Percentiles rank a stretch among this genome's conserved stretches.
Evolutionary conservation across 2,113 vertebrate species (phyloP).

Genomic region (Tamias sibiricus): DNA sequence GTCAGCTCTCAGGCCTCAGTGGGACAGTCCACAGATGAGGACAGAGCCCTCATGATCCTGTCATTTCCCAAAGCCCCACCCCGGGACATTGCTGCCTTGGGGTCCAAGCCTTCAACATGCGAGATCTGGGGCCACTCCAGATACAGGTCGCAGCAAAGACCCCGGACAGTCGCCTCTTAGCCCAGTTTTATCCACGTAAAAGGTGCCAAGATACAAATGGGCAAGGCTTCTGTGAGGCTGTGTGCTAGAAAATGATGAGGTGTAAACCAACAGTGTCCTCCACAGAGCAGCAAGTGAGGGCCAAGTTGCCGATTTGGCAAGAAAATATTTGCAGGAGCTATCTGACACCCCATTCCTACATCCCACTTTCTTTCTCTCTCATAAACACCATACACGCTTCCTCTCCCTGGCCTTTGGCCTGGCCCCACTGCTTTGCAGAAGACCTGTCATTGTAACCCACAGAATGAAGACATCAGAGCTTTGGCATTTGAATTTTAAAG

Average conservation of each 20-base stretch:
- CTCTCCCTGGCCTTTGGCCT: background rate
- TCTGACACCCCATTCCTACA: accelerated
- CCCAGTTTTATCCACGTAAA: background rate
- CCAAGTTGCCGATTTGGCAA: background rate
- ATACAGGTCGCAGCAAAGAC: no score
- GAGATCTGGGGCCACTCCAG: no score
- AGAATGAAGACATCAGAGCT: background rate
- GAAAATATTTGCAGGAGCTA: background rate
- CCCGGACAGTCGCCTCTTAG: background rate
- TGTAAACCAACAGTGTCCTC: background rate
- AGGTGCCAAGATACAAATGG: background rate
- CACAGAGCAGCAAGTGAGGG: background rate
- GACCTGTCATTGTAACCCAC: background rate
- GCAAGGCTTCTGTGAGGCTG: accelerated
- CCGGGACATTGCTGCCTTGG: no score
- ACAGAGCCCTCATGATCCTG: no score
- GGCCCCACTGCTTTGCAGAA: background rate
- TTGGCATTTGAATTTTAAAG: background rate
- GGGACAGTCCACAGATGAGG: no score
- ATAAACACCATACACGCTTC: background rate
- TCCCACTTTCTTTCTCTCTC: background rate
- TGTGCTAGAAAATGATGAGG: background rate
- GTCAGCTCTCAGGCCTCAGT: no score
- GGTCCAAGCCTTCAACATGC: no score
- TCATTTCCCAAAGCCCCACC: no score